Evolutionary conservation across 2,113 vertebrate genomes (phyloP), one percentile per base, ranked within the genome.

Genomic region (Anarhynchus alexandrinus): DNA sequence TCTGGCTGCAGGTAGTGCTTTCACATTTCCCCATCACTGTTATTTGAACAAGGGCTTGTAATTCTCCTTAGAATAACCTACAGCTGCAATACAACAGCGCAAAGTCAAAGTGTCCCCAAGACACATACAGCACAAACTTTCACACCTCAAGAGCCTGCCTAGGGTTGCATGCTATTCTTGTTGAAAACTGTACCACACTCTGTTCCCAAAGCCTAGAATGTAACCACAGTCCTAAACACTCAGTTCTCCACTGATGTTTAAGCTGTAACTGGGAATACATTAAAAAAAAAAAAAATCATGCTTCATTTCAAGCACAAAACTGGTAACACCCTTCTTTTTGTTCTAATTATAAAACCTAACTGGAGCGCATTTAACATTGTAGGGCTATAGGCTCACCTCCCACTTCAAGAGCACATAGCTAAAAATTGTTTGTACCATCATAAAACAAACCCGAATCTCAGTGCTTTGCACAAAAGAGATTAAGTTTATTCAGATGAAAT

Each of bases 21-120:
- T 40, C 2, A 1, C 45, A 66, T 58, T 59, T 69, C 51, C 6
- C 11, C 5, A 32, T 9, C 49, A 30, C 19, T 3, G 0, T 1
- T 21, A 49, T 3, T 52, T 54, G 47, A 76, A 34, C 34, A 79
- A 78, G 16, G 47, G 14, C 10, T 82, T 72, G 42, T 6, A 61
- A 51, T 4, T 65, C 27, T 70, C 25, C 20, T 51, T 57, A 82
- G 20, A 76, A 74, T 18, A 73, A 43, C 7, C 32, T 4, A 21
- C 14, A 22, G 9, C 54, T 91, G 65, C 57, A 47, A 8, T 3
- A 47, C 10, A 8, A 40, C 72, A 84, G 29, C 3, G 1, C 69
- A 47, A 47, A 59, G 20, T 3, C 64, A 81, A n/a, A 72, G 32
- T n/a, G 70, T 4, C 30, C 36, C 42, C 22, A 64, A 14, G 52